Conservation (phyloP, 2,888 invertebrate genomes). For the Drosophila putrida region DNA sequence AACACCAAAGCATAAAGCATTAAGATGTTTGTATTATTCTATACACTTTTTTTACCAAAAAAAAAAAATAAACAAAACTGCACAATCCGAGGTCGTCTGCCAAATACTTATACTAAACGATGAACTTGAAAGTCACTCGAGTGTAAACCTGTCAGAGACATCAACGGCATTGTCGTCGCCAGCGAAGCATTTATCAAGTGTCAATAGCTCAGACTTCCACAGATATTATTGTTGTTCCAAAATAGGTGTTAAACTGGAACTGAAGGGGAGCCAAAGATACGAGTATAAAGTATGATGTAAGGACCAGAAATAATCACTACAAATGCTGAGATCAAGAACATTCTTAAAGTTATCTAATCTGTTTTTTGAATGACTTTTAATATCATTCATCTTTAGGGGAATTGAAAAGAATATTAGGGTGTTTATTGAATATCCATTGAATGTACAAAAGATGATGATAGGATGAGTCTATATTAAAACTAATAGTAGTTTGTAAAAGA, state of each 20-base stretch:
- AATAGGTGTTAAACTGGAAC: conserved; percentile 46
- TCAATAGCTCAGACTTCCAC: conserved; percentile 40
- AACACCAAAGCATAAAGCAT: conserved; percentile 48
- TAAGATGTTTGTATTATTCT: conserved; percentile 45
- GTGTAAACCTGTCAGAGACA: conserved; percentile 59
- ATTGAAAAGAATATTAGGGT: neutral
- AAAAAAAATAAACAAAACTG: conserved; percentile 60
- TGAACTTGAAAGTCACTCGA: conserved; percentile 67
- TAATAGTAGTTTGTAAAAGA: no score
- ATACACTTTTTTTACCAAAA: conserved; percentile 21
- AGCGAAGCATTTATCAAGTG: conserved; percentile 66
- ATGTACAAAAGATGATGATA: neutral
- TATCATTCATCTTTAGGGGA: neutral
- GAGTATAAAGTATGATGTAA: neutral
- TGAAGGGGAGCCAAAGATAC: conserved; percentile 1
- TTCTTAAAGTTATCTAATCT: neutral
- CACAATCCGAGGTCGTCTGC: conserved; percentile 42
- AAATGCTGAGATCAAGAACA: neutral
- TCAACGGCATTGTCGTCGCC: conserved; percentile 50
- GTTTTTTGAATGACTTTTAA: neutral
- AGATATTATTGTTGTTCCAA: conserved; percentile 21
- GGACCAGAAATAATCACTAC: neutral
- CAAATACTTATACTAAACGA: conserved; percentile 19
- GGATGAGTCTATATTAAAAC: neutral
- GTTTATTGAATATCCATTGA: neutral